Base-by-base conservation (phyloP, 2,113 vertebrate genomes). In the Litocranius walleri region DNA sequence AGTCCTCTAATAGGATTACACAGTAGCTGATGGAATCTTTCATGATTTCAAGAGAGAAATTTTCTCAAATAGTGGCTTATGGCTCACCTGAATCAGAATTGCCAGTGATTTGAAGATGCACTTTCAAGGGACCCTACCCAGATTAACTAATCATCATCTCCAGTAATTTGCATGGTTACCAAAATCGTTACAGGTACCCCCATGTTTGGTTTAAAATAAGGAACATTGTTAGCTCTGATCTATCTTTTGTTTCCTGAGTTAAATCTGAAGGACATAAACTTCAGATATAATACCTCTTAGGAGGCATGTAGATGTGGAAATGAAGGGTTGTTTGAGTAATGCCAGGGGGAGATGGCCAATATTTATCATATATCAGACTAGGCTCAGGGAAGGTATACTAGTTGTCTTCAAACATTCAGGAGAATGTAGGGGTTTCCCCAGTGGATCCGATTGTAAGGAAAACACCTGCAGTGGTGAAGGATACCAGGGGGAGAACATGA, bases 191-290 rank as follows among this genome's bases (percentile, higher is more conserved):
- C 3, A 11, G 27, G 30, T 9, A n/a, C 15, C 1, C 6, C 16
- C 23, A 19, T 45, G 1, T 93, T 86, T 74, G n/a, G 50, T 90
- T 43, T 85, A 57, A 95, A 78, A 74, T 45, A 87, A 90, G 29
- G 83, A 92, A 96, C 50, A 7, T 92, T 92, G 11, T 90, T 80
- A 81, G 5, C 4, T 52, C 36, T 89, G 6, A 54, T 90, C 7
- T 50, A n/a, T 64, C 40, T 97, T 91, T 30, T 77, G 19, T 82
- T 94, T 95, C 12, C 36, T 50, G 86, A 57, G 43, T 57, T 48
- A 94, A 88, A 91, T 61, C 11, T n/a, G 40, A 36, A 48, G 90
- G 52, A 67, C 27, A 23, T 52, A 50, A 78, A 45, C 10, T 90
- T 89, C n/a, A 77, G 9, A 43, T 91, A 3, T 1, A 14, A 43